These are phyloP conservation scores for Sphaerophoria taeniata DNA, from an alignment of 2,888 invertebrate species.

Conservation along the genomic window DNA sequence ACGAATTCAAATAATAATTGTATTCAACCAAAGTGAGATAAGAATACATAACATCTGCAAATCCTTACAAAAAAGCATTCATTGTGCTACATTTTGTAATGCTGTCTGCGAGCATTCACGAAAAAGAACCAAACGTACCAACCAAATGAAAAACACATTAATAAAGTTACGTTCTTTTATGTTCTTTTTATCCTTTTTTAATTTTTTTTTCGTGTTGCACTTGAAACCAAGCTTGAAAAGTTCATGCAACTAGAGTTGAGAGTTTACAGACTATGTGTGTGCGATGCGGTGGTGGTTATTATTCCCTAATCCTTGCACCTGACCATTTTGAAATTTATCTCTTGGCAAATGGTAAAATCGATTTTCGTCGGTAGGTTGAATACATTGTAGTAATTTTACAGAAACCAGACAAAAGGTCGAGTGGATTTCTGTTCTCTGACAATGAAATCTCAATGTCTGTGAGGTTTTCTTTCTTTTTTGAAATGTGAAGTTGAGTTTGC, in stretches of 20 bases:
- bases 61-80: constrained; percentile 43
- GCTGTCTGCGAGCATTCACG: constrained; percentile 6
- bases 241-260: not conserved
- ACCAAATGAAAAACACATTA: constrained; percentile 32
- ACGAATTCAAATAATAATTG: constrained; percentile 6
- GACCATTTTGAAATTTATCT: constrained; percentile 24
- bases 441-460: not conserved
- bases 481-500: not conserved
- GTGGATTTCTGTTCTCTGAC: not conserved
- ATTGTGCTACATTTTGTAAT: constrained; percentile 50
- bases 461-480: not conserved
- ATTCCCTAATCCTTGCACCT: constrained; percentile 25
- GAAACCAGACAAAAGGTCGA: not conserved
- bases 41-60: constrained; percentile 39
- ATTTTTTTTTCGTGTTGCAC: not conserved
- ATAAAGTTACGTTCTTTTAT: constrained; percentile 30
- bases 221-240: constrained; percentile 5
- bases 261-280: not conserved
- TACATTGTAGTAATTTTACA: constrained; percentile 10
- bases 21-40: constrained; percentile 26
- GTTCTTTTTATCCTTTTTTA: not conserved
- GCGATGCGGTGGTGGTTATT: not conserved
- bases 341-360: constrained; percentile 1
- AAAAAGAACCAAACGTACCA: not conserved
- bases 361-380: not conserved